Conservation (phyloP, 1,140 invertebrate genomes). For the Psix sp. region DNA sequence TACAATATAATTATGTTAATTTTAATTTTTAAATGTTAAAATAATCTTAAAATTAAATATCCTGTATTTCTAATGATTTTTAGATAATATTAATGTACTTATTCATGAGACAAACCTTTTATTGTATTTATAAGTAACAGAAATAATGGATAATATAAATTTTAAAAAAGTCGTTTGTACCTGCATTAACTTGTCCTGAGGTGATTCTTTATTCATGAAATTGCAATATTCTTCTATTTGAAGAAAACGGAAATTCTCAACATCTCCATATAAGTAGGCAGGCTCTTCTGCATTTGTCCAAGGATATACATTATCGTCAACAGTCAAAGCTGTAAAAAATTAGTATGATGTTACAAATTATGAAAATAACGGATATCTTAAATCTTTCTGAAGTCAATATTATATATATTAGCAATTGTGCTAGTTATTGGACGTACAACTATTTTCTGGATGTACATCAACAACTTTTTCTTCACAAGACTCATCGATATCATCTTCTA, state of each 20-base stretch:
- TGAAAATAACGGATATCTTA: constrained; percentile 3
- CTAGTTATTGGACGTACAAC: no score
- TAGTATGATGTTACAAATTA: neutral
- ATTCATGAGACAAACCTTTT: no score
- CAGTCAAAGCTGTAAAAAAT: constrained; percentile 46
- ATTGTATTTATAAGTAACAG: neutral
- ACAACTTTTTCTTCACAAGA: constrained; percentile 4
- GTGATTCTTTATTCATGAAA: constrained; percentile 73
- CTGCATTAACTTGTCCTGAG: constrained; percentile 4
- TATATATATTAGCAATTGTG: no score
- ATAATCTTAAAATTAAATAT: no score
- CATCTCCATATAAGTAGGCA: constrained; percentile 79
- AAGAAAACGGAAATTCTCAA: constrained; percentile 79
- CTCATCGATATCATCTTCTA: constrained; percentile 2
- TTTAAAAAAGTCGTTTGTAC: constrained; percentile 11
- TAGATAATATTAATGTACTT: no score
- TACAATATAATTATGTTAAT: no score
- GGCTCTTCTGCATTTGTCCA: constrained; percentile 82
- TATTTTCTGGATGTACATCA: constrained; percentile 10
- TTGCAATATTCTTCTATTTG: constrained; percentile 83
- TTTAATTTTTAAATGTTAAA: no score
- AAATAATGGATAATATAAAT: neutral
- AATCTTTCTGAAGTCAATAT: no score
- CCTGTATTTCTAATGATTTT: no score
- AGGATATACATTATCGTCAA: constrained; percentile 66